Conservation (phyloP, 2,797 vertebrate species). For the Sylvilagus floridanus region DNA sequence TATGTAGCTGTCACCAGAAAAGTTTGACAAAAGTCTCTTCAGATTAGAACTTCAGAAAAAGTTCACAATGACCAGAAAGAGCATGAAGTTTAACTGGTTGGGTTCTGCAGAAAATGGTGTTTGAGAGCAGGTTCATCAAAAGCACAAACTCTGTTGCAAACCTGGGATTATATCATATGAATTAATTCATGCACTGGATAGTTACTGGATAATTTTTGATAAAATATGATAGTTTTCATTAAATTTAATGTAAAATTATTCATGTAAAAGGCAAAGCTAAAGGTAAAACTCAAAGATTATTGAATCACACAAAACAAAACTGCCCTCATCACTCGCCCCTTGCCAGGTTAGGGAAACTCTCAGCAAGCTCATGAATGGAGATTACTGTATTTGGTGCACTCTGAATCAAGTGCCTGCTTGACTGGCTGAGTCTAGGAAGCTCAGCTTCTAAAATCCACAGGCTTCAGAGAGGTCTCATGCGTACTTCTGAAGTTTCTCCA, state of each 20-base stretch:
- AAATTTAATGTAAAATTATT: conserved; percentile 46
- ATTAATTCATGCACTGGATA: conserved; percentile 12
- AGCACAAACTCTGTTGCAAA: conserved; percentile 48
- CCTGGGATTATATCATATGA: conserved; percentile 15
- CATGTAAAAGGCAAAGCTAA: conserved; percentile 32
- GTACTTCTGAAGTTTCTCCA: neutral
- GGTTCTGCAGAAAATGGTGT: conserved; percentile 9
- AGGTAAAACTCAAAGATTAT: conserved; percentile 7
- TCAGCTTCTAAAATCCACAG: conserved; percentile 40
- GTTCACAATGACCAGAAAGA: conserved; percentile 47
- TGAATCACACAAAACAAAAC: neutral
- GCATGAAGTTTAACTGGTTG: conserved; percentile 9
- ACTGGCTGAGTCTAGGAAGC: neutral
- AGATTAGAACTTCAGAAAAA: conserved; percentile 58
- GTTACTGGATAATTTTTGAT: conserved; percentile 24
- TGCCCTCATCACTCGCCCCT: neutral
- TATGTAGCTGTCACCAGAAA: conserved; percentile 73
- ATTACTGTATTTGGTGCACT: neutral
- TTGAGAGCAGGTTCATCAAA: conserved; percentile 58
- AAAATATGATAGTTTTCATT: conserved; percentile 47
- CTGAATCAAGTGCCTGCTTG: neutral
- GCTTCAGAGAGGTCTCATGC: neutral
- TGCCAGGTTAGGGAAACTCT: neutral
- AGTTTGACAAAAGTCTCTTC: conserved; percentile 70
- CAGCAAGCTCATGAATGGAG: neutral